A percentile compares a stretch with the other conserved stretches of the same genome.
These are phyloP conservation scores for Solenodon paradoxus DNA, from an alignment of 2,113 vertebrate genomes.

Conservation along the genomic window DNA sequence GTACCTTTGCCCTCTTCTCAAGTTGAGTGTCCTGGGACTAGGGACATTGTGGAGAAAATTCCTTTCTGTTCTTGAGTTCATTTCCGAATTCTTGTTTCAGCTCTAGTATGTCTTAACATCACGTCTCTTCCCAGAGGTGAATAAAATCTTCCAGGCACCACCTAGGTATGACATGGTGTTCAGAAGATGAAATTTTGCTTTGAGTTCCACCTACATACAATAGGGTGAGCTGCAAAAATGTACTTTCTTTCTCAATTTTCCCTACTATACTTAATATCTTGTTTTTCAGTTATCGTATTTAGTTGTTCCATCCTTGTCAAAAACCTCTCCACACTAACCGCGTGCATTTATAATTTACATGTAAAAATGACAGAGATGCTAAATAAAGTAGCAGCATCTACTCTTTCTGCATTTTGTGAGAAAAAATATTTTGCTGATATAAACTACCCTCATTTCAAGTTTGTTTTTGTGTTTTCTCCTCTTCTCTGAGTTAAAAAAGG, in stretches of 20 bases:
- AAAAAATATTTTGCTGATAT: neutral
- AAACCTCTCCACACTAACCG: neutral
- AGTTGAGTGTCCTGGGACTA: neutral
- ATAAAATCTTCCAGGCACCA: neutral
- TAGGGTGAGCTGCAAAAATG: neutral
- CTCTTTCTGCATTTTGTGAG: neutral
- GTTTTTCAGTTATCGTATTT: neutral
- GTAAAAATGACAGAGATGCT: neutral
- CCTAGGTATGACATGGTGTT: neutral
- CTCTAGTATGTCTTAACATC: neutral
- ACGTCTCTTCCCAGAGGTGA: neutral
- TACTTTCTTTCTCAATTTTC: neutral
- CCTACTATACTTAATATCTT: neutral
- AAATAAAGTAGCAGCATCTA: neutral
- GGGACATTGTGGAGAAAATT: neutral
- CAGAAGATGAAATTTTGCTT: neutral
- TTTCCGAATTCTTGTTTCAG: neutral
- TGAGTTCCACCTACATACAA: neutral
- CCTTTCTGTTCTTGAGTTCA: neutral
- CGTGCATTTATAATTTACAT: neutral
- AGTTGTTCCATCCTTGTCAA: neutral
- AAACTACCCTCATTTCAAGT: constrained; percentile 3
- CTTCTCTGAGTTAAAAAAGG: constrained; percentile 23
- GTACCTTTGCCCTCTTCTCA: neutral
- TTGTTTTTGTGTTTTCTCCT: neutral